Evolutionary conservation across 2,888 invertebrate genomes (phyloP).

Genomic region (Oxytorus armatus): DNA sequence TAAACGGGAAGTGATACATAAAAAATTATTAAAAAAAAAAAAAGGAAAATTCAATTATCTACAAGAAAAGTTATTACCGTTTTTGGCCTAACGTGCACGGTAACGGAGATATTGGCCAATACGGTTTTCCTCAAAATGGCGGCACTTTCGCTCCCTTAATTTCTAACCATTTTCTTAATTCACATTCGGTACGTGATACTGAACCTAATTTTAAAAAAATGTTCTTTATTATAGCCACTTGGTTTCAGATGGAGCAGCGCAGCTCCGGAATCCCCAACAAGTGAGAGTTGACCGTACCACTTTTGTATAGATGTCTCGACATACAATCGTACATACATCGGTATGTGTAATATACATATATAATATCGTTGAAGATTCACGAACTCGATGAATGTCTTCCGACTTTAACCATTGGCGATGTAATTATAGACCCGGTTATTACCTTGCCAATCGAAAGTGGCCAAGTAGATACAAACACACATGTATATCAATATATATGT

Average conservation of each 20-base stretch:
- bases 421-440: constrained; percentile 12
- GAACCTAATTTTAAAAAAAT: no score
- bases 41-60: no score
- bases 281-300: constrained; percentile 51
- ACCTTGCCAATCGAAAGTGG: constrained; percentile 14
- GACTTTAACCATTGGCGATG: constrained; percentile 17
- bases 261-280: constrained; percentile 34
- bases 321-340: not conserved
- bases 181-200: no score
- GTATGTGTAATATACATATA: not conserved
- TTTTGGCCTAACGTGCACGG: no score
- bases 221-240: no score
- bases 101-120: no score
- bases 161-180: no score
- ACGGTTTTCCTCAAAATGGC: no score
- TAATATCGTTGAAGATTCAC: constrained; percentile 16
- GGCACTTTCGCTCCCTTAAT: no score
- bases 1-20: no score
- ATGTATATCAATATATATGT: not conserved
- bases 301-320: constrained; percentile 19
- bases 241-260: constrained; percentile 32
- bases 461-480: not conserved
- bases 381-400: constrained; percentile 10
- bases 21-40: no score
- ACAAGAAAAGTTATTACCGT: no score